Evolutionary conservation across 2,888 invertebrate species (phyloP), one percentile per base, ranked within the genome.

Genomic region (Caenorhabditis parvicauda): DNA sequence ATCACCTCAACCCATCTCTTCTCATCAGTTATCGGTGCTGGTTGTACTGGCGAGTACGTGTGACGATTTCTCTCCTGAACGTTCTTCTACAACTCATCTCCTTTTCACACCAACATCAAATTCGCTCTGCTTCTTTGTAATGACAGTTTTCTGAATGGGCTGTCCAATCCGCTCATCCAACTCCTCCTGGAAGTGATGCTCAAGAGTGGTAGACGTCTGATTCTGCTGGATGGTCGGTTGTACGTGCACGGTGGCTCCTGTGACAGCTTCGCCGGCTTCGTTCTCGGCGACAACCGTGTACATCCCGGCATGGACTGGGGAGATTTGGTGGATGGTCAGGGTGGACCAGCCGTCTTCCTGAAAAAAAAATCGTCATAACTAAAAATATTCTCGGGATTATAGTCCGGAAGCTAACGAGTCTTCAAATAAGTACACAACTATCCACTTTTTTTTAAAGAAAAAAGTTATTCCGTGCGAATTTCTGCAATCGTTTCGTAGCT

Each of bases 181-280:
- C n/a, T 64, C 63, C 28, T 57, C 62, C 48, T 63, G 58, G 19
- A 63, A 39, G 50, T 59, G 58, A 48, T 62, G 62, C 45, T 58
- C 58, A 7, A 9, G n/a, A 17, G 7, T 12, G 42, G 12, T 32
- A 32, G n/a, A n/a, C 14, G n/a, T 32, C 9, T 9, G 35, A 12
- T 32, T 32, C 14, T 48, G 45, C 21, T 50, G 58, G 12, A 56
- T 27, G 0, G 57, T 53, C 35, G 60, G 61, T 39, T 64, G 60
- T 19, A 88, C 87, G 28, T 88, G 88, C 27, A 90, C 83, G 70
- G 89, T 88, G 9, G 89, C 88, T 75, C 89, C 89, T 72, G 90
- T 89, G 81, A 90, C 90, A 14, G 92, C 92, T 19, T 90, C 88
- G 32, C 96, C 96, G 38, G 92, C 86, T 77, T 91, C 91, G 81